phyloP scores from a whole-genome alignment of 1,140 invertebrate species.

The Eriocheir sinensis region DNA sequence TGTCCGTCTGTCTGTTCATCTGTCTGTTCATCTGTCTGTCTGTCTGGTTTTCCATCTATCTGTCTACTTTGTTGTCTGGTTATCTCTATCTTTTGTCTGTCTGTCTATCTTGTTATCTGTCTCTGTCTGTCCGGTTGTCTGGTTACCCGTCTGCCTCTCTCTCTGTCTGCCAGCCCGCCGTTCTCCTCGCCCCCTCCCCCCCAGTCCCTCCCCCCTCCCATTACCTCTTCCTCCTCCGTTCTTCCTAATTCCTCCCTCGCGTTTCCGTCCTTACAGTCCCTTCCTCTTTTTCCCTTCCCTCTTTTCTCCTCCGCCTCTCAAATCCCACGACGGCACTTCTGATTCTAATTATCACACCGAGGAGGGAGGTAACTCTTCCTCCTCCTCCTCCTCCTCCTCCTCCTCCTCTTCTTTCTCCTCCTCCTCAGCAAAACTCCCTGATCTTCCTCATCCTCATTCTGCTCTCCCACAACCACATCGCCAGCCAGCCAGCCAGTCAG shows the following conservation, averaged over 20 bases:
- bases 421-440: not conserved
- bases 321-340: not conserved
- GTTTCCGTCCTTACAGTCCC: not conserved
- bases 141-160: not conserved
- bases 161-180: slow-evolving; percentile 24
- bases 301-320: not conserved
- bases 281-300: slow-evolving; percentile 29
- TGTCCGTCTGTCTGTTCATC: too few relatives aligned
- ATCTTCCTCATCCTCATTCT: not conserved
- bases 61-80: not conserved
- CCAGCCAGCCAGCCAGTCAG: too few relatives aligned
- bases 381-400: not conserved
- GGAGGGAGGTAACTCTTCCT: not conserved
- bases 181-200: slow-evolving; percentile 12
- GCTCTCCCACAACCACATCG: not conserved
- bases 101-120: not conserved
- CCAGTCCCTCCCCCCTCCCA: not conserved
- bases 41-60: not conserved
- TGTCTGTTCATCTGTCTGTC: not conserved
- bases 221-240: not conserved
- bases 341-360: not conserved
- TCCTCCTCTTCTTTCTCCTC: not conserved
- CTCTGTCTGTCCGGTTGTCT: not conserved
- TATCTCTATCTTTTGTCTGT: not conserved
- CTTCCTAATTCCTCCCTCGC: not conserved